Conservation (phyloP, 2,797 vertebrate species). For the Pseudochromis fuscus region DNA sequence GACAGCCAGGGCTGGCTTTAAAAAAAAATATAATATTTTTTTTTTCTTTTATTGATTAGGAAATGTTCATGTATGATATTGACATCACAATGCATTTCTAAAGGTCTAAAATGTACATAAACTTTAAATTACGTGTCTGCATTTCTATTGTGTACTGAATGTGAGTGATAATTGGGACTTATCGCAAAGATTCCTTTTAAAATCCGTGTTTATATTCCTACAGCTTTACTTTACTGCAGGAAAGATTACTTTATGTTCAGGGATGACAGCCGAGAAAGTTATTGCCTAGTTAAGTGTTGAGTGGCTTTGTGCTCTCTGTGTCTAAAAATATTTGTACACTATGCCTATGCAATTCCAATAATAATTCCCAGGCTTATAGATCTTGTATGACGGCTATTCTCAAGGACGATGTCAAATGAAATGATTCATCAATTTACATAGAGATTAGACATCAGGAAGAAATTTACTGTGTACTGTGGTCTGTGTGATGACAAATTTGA, state of each 20-base stretch:
- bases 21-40: too few relatives aligned
- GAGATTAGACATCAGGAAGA: neutral
- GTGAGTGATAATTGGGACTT: neutral
- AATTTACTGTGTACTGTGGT: neutral
- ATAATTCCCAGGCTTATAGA: neutral
- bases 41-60: too few relatives aligned
- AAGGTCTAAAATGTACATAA: too few relatives aligned
- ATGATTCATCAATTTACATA: neutral
- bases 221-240: conserved; percentile 2
- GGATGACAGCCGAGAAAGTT: conserved; percentile 4
- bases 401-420: neutral
- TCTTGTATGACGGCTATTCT: neutral
- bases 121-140: too few relatives aligned
- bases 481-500: conserved; percentile 2
- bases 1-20: neutral
- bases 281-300: neutral
- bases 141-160: neutral
- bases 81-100: too few relatives aligned
- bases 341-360: conserved; percentile 3
- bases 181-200: too few relatives aligned
- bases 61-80: too few relatives aligned
- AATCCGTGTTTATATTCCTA: neutral
- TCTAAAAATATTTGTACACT: conserved; percentile 31
- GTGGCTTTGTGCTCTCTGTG: conserved; percentile 6
- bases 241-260: conserved; percentile 6